Base-by-base conservation (phyloP, 2,888 invertebrate genomes). In the Ceraclea dissimilis region DNA sequence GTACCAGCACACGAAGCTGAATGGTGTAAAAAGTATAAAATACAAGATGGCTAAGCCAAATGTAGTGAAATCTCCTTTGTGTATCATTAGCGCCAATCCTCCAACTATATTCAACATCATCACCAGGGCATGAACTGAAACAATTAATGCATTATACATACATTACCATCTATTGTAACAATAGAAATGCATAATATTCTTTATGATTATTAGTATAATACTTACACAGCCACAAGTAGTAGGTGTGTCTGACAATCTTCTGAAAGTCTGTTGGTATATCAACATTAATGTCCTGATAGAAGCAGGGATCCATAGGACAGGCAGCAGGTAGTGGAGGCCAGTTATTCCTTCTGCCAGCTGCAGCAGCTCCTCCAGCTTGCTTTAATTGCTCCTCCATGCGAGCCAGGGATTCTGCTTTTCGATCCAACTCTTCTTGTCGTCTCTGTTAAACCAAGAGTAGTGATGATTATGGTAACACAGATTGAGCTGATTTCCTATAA, bases 1-100 rank as follows among this genome's bases (percentile, higher is more conserved):
- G 78, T 94, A 99, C 99, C 99, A 99, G 74, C 98, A 98, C 34
- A 99, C 75, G 72, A 97, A 99, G 54, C 98, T 96, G 75, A 95
- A 92, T 19, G 99, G 99, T 17, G 94, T 93, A 69, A 98, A 92
- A 26, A 99, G 77, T 51, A 92, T 69, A 62, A 91, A 82, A 77
- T 93, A 98, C 46, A 99, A 81, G 62, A 98, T 82, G 49, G 93
- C 86, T 57, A 97, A 80, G 59, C 93, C 92, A 70, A 99, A 90
- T 60, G 88, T 84, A 19, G 82, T 79, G 66, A 86, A 79, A 1
- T 83, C 79, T 1, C 74, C 72, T 13, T 69, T 68, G 49, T 78
- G 74, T 63, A 92, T 75, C 71, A 93, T 77, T 63, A 93, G 75
- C 2, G 91, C 80, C 67, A 96, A 77, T 49, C 89, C 90, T 50